These are phyloP conservation scores for Percopsis omiscomaycus DNA, from an alignment of 2,797 vertebrate species.

Conservation along the genomic window DNA sequence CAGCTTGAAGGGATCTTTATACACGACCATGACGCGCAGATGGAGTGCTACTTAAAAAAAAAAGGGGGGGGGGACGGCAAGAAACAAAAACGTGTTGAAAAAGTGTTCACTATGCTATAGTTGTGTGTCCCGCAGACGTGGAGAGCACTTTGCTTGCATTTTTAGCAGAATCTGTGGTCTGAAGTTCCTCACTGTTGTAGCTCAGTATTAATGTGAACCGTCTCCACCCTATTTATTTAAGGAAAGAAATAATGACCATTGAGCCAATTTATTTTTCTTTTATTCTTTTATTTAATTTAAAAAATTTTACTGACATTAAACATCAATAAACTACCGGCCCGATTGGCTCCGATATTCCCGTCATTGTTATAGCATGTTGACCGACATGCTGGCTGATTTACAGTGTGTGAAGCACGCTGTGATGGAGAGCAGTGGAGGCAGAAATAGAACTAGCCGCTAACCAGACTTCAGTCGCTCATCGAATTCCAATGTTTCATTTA, in stretches of 20 bases:
- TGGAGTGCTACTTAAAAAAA: constrained; percentile 49
- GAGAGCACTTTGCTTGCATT: constrained; percentile 80
- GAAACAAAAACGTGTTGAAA: constrained; percentile 44
- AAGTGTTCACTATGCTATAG: constrained; percentile 72
- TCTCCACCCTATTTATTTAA: constrained; percentile 50
- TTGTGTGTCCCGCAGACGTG: constrained; percentile 80
- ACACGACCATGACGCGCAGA: constrained; percentile 32
- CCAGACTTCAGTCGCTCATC: too few species aligned
- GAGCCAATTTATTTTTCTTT: constrained; percentile 25
- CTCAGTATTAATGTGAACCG: constrained; percentile 63
- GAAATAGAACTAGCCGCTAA: too few species aligned
- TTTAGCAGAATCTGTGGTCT: constrained; percentile 66
- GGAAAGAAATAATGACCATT: constrained; percentile 39
- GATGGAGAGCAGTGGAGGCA: too few species aligned
- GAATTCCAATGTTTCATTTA: too few species aligned
- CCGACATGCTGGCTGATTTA: too few species aligned
- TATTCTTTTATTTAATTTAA: constrained; percentile 25
- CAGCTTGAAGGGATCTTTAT: constrained; percentile 36
- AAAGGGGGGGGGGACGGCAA: constrained; percentile 20
- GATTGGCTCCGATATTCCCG: too few species aligned
- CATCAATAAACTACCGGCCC: constrained; percentile 32
- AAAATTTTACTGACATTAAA: constrained; percentile 7
- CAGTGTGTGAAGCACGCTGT: too few species aligned
- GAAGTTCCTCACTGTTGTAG: constrained; percentile 74
- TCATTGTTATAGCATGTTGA: too few species aligned